A percentile compares a stretch with the other conserved stretches of the same genome.
phyloP scores from a whole-genome alignment of 2,888 invertebrate genomes.

The Omphaloscelis lunosa region DNA sequence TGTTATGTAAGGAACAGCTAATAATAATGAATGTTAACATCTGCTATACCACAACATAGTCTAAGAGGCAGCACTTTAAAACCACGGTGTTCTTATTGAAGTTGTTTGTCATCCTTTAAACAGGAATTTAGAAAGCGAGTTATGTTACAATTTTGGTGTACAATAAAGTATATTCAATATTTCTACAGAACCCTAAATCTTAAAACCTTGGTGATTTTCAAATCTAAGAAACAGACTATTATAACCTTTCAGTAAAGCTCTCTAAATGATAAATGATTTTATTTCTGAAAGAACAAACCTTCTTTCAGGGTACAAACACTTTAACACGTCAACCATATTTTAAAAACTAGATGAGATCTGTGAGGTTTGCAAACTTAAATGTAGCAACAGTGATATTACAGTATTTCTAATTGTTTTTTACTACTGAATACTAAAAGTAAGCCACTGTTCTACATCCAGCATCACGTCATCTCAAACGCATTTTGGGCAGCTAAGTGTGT shows the following conservation, averaged over 20 bases:
- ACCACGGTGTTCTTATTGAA: background rate
- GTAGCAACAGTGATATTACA: background rate
- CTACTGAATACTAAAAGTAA: background rate
- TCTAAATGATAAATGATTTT: no score
- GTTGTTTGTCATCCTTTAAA: background rate
- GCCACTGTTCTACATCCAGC: background rate
- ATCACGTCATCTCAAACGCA: background rate
- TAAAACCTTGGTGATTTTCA: background rate
- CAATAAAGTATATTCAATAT: background rate
- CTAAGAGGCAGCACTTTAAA: background rate
- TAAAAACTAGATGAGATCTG: no score
- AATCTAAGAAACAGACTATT: background rate
- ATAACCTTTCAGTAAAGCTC: background rate
- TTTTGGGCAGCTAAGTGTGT: background rate
- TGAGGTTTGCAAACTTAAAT: background rate
- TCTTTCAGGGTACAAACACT: no score
- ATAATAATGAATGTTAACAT: conserved; percentile 59
- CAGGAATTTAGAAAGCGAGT: background rate
- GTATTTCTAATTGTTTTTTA: background rate
- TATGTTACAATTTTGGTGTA: background rate
- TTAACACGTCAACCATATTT: no score
- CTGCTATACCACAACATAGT: conserved; percentile 32
- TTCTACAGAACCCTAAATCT: background rate
- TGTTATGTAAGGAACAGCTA: conserved; percentile 41
- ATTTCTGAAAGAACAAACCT: no score